Percentiles rank a stretch among this genome's conserved stretches.
These are phyloP conservation scores for Drosophila rhopaloa DNA, from an alignment of 1,140 invertebrate genomes.

Conservation along the genomic window DNA sequence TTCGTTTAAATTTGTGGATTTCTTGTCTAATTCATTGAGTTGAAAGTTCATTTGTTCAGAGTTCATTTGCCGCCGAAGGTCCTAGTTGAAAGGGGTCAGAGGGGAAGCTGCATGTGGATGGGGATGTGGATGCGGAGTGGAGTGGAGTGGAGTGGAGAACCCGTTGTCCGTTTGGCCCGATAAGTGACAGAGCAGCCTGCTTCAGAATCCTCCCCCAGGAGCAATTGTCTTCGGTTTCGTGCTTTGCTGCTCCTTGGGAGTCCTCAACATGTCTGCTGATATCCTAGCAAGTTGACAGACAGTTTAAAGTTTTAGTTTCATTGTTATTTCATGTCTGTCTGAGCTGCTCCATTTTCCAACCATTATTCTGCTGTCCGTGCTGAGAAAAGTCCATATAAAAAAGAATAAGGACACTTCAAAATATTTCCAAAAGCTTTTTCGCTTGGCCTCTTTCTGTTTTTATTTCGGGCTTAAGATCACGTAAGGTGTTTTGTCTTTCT, in stretches of 20 bases:
- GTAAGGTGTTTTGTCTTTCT: constrained; percentile 7
- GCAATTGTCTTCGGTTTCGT: constrained; percentile 14
- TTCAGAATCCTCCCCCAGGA: neutral
- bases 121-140: neutral
- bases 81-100: constrained; percentile 23
- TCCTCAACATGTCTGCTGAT: constrained; percentile 11
- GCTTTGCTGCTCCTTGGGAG: constrained; percentile 4
- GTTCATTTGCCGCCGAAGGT: constrained; percentile 31
- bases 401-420: neutral
- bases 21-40: constrained; percentile 22
- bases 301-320: constrained; percentile 38
- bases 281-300: constrained; percentile 32
- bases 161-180: constrained; percentile 29
- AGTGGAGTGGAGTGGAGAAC: neutral
- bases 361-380: neutral
- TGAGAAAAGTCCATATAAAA: neutral
- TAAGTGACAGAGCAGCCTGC: constrained; percentile 24
- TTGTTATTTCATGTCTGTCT: constrained; percentile 8
- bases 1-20: too few relatives aligned
- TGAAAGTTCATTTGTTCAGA: constrained; percentile 16
- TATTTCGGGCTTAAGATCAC: neutral
- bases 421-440: neutral
- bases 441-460: neutral
- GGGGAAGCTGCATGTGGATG: neutral
- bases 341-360: neutral